Evolutionary conservation across 2,888 invertebrate species (phyloP).

Genomic region (Tenthredo distinguenda): DNA sequence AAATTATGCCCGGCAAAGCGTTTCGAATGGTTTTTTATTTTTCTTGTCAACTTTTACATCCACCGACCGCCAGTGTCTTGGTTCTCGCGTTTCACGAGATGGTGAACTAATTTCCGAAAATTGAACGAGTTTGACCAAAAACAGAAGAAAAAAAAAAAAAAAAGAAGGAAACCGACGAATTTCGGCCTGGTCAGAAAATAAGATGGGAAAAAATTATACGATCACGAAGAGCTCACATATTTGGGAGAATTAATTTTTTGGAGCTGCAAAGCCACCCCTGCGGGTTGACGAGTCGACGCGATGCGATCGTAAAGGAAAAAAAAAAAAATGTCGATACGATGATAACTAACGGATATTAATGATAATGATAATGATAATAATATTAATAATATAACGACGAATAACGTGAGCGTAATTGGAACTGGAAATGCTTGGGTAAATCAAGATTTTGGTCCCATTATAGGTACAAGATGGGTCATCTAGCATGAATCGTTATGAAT

Average conservation of each 20-base stretch:
- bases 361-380: neutral
- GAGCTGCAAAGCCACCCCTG: neutral
- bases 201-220: neutral
- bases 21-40: neutral
- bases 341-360: neutral
- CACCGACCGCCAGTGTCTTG: neutral
- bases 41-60: neutral
- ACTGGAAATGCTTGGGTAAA: constrained; percentile 54
- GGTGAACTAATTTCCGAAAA: neutral
- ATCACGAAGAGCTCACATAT: neutral
- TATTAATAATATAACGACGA: neutral
- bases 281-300: constrained; percentile 10
- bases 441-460: constrained; percentile 74
- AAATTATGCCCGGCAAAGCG: neutral
- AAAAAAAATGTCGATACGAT: neutral
- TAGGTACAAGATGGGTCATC: constrained; percentile 70
- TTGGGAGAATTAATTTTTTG: neutral
- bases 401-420: neutral
- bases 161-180: no score
- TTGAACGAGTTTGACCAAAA: neutral
- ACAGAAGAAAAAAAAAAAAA: neutral
- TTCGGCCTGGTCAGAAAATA: no score
- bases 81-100: neutral
- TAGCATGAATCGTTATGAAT: constrained; percentile 61
- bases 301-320: neutral